These are phyloP conservation scores for Lomographa bimaculata DNA, from an alignment of 2,888 invertebrate species.

Conservation along the genomic window DNA sequence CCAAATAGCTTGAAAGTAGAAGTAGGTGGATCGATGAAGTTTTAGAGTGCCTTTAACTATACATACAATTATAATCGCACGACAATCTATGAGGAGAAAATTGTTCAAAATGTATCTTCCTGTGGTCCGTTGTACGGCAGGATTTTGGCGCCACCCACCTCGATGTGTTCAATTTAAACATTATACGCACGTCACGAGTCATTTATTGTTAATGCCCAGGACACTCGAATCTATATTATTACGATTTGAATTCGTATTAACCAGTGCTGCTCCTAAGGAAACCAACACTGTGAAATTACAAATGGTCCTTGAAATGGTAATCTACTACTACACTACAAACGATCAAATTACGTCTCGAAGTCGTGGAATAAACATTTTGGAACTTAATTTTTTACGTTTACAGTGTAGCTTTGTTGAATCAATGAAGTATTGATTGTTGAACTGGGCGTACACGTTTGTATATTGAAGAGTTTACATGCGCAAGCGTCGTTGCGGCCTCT, in stretches of 20 bases:
- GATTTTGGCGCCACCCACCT: constrained; percentile 14
- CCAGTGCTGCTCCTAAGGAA: constrained; percentile 1
- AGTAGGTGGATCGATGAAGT: no score
- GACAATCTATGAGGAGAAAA: no score
- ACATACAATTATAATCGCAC: no score
- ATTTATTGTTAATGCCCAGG: constrained; percentile 19
- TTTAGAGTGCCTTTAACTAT: no score
- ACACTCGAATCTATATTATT: constrained; percentile 13
- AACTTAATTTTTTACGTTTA: constrained; percentile 8
- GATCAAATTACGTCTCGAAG: no score
- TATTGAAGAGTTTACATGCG: constrained; percentile 38
- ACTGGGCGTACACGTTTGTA: constrained; percentile 28
- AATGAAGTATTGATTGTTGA: constrained; percentile 22
- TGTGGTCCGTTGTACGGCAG: constrained; percentile 17
- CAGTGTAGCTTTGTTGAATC: constrained; percentile 10
- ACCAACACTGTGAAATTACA: not conserved
- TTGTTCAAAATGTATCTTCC: no score
- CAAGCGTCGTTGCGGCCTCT: constrained; percentile 48
- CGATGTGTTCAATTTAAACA: constrained; percentile 21
- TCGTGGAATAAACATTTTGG: not conserved
- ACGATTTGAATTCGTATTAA: not conserved
- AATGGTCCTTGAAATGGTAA: constrained; percentile 4
- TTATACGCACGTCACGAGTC: constrained; percentile 25
- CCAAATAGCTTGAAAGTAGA: no score
- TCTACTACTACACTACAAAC: no score